phyloP scores from a whole-genome alignment of 2,113 vertebrate species.

The Emydocephalus ijimae region DNA sequence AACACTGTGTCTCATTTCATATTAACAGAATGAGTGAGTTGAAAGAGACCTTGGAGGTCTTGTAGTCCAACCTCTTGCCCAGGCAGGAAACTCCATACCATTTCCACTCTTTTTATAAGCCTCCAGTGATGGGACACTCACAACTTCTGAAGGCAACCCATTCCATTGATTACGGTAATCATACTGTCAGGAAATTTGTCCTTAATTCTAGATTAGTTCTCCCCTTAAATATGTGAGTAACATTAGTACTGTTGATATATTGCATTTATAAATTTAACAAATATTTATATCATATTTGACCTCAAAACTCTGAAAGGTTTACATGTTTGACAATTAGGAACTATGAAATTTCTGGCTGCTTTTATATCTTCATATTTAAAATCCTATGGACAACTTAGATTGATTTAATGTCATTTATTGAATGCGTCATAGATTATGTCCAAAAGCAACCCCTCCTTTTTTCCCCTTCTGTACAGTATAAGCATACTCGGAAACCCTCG shows the following conservation, averaged over 20 bases:
- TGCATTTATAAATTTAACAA: not conserved
- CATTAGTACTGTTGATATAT: not conserved
- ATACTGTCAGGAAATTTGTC: not conserved
- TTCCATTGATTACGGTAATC: not conserved
- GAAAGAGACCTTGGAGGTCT: not conserved
- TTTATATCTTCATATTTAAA: not conserved
- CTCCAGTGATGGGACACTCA: not conserved
- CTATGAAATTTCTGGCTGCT: not conserved
- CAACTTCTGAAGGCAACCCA: not conserved
- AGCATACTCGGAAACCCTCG: too few species aligned
- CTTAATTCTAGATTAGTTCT: constrained; percentile 40
- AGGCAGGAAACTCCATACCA: not conserved
- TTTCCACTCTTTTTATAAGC: not conserved
- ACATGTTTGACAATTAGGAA: not conserved
- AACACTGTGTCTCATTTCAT: not conserved
- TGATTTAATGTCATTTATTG: not conserved
- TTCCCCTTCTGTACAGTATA: too few species aligned
- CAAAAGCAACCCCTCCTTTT: not conserved
- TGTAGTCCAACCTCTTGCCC: not conserved
- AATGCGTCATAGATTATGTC: not conserved
- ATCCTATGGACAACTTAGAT: constrained; percentile 14
- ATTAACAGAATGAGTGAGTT: not conserved
- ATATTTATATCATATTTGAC: not conserved
- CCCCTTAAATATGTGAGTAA: constrained; percentile 20
- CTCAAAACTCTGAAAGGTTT: not conserved